These are phyloP conservation scores for Clamator glandarius DNA, from an alignment of 2,797 vertebrate genomes.

Conservation along the genomic window DNA sequence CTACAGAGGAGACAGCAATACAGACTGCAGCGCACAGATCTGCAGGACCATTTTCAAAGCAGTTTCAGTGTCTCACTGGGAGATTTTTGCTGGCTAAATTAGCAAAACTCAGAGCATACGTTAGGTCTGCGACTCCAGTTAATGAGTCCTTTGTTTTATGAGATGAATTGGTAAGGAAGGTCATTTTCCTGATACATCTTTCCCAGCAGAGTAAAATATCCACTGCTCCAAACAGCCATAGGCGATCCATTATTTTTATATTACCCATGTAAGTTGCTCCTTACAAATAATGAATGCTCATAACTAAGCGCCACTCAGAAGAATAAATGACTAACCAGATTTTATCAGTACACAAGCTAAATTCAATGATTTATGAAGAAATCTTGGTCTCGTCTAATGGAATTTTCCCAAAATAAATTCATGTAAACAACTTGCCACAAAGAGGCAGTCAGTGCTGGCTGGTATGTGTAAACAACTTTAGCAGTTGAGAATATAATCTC, in stretches of 20 bases:
- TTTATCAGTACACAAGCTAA: constrained; percentile 93
- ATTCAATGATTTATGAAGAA: constrained; percentile 93
- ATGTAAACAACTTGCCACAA: constrained; percentile 93
- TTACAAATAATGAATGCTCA: constrained; percentile 61
- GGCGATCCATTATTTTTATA: constrained; percentile 41
- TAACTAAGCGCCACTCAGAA: constrained; percentile 75
- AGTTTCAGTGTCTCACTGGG: constrained; percentile 6
- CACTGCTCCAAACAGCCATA: constrained; percentile 35
- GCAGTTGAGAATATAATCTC: constrained; percentile 93
- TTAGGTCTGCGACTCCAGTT: constrained; percentile 47
- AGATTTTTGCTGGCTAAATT: constrained; percentile 54
- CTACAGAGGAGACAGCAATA: not conserved
- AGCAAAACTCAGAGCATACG: constrained; percentile 48
- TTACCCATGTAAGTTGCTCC: constrained; percentile 42
- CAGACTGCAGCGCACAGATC: constrained; percentile 18
- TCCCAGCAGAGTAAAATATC: constrained; percentile 42
- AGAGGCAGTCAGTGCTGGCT: constrained; percentile 90
- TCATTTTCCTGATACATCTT: constrained; percentile 44
- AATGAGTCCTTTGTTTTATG: constrained; percentile 54
- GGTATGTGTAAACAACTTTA: constrained; percentile 93
- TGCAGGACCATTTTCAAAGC: constrained; percentile 37
- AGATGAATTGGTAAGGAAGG: constrained; percentile 18
- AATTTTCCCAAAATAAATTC: constrained; percentile 98
- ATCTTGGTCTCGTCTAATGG: constrained; percentile 88
- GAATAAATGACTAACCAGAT: constrained; percentile 86